phyloP scores from a whole-genome alignment of 2,888 invertebrate genomes.

The Pseudococcus longispinus region DNA sequence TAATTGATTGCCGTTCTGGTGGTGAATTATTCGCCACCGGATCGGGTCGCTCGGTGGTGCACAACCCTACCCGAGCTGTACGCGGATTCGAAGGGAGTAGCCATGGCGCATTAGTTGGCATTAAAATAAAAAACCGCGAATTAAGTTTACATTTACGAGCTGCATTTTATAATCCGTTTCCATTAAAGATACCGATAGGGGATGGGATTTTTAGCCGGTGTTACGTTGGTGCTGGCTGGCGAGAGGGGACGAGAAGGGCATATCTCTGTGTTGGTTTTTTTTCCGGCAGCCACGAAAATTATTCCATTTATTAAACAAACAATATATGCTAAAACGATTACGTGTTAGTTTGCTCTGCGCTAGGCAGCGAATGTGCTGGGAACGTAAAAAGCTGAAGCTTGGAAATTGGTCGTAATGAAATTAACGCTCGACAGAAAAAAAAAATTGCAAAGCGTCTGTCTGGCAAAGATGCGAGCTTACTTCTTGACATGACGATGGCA shows the following conservation, averaged over 20 bases:
- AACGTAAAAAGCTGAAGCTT: not conserved
- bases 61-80: not conserved
- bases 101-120: slow-evolving; percentile 5
- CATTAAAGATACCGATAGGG: not conserved
- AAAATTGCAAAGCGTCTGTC: not conserved
- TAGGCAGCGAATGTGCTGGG: not conserved
- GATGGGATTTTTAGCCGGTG: not conserved
- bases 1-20: slow-evolving; percentile 10
- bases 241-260: not conserved
- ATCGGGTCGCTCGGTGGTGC: not conserved
- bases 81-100: not conserved
- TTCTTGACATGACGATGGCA: not conserved
- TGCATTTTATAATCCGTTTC: slow-evolving; percentile 8
- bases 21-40: not conserved
- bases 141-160: slow-evolving; percentile 27
- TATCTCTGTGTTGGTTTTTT: not conserved
- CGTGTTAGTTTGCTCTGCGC: not conserved
- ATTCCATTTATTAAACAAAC: slow-evolving; percentile 34
- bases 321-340: slow-evolving; percentile 30
- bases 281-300: not conserved
- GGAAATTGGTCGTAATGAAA: slow-evolving; percentile 22
- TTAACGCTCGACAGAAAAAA: not conserved
- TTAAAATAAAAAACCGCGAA: slow-evolving; percentile 26
- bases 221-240: not conserved
- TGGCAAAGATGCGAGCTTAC: not conserved